These are phyloP conservation scores for Promerops cafer DNA, from an alignment of 2,113 vertebrate species.

Conservation along the genomic window DNA sequence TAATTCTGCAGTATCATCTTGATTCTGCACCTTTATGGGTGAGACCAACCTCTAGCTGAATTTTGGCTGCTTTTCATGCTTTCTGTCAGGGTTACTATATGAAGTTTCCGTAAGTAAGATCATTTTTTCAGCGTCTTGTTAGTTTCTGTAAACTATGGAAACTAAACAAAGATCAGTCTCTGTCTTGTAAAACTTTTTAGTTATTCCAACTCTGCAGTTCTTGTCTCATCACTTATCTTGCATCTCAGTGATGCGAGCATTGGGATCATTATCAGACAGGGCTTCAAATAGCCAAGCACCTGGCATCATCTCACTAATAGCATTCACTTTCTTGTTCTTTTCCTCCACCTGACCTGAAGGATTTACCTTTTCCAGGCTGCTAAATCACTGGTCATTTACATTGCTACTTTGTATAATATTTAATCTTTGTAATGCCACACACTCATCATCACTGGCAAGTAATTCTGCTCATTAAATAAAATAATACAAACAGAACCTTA, in stretches of 20 bases:
- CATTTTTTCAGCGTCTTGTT: not conserved
- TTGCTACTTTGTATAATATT: not conserved
- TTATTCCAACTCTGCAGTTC: not conserved
- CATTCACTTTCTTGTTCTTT: not conserved
- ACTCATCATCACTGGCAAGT: not conserved
- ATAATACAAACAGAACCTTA: not conserved
- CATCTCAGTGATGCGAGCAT: not conserved
- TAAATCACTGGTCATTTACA: not conserved
- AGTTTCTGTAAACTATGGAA: not conserved
- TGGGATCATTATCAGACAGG: not conserved
- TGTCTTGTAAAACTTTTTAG: not conserved
- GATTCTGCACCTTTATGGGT: not conserved
- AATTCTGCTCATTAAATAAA: slow-evolving; percentile 7
- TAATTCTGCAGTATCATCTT: not conserved
- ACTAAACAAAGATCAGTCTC: not conserved
- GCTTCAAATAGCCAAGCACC: not conserved
- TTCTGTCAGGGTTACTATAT: not conserved
- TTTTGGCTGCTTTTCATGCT: not conserved
- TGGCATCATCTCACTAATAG: not conserved
- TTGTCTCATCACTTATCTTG: not conserved
- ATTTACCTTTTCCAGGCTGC: not conserved
- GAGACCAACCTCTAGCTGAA: not conserved
- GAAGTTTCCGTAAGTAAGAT: not conserved
- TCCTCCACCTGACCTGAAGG: not conserved
- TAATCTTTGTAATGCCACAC: not conserved